Evolutionary conservation across 92 coral and sea anemone genomes (phyloP), one percentile per base, ranked within the genome.

Genomic region (Isaurus tuberculatus): DNA sequence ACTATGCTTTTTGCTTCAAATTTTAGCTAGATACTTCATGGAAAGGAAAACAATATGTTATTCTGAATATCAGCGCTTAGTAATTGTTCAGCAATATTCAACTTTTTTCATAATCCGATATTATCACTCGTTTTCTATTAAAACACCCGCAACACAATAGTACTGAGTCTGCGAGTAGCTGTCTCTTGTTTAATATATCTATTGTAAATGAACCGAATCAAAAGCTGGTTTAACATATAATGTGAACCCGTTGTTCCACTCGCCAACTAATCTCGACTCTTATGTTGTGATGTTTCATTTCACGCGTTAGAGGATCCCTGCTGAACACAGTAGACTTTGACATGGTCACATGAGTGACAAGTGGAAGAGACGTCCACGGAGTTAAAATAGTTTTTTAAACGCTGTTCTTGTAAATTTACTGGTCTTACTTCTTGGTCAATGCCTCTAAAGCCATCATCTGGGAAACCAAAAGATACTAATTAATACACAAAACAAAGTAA

Each of bases 281-380:
- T 20, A 13, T 31, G 40, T 65, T 65, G 5, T 32, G 6, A 65
- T n/a, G 42, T 20, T 30, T 15, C 75, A 14, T n/a, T 26, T 77
- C 33, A 77, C 55, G 82, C 82, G 19, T 77, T 77, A 28, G 82
- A 77, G 5, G 82, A 58, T 6, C 51, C 33, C 70, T 93, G 95
- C 64, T 89, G 98, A 73, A 93, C 88, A 78, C 91, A 91, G 74
- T 93, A 93, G 28, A 93, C 87, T 82, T 72, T 88, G 57, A 93
- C 98, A 75, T 92, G 95, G 31, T 93, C 98, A 30, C 98, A 93
- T 34, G 98, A 91, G 61, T 92, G 88, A 43, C 95, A 91, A 31
- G 93, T 86, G 32, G 94, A 92, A n/a, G 94, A 86, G 64, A n/a
- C n/a, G n/a, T 93, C 98, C 73, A 93, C 98, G 10, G 98, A 93